Evolutionary conservation across 2,797 vertebrate species (phyloP).

Genomic region (Parambassis ranga): DNA sequence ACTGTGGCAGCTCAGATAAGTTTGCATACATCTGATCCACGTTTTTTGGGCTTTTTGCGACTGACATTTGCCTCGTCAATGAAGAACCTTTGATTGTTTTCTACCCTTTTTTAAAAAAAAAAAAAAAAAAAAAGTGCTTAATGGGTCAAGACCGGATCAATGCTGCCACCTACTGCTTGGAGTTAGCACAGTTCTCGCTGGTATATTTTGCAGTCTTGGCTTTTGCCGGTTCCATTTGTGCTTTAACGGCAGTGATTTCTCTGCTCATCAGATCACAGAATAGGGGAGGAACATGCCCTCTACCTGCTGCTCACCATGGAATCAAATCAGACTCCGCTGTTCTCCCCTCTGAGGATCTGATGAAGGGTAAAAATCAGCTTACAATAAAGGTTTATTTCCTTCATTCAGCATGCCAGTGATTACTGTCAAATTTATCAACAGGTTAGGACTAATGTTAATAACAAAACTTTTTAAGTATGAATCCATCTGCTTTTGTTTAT

Average conservation of each 20-base stretch:
- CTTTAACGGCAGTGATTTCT: not conserved
- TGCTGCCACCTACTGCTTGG: constrained; percentile 1
- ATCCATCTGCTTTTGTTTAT: too few relatives aligned
- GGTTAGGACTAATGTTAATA: too few relatives aligned
- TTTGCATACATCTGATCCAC: not conserved
- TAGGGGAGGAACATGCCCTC: not conserved
- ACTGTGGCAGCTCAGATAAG: not conserved
- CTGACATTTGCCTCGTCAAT: too few relatives aligned
- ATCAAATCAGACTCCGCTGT: too few relatives aligned
- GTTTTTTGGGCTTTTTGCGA: not conserved
- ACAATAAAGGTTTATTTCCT: too few relatives aligned
- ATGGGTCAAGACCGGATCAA: not conserved
- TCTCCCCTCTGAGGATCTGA: too few relatives aligned
- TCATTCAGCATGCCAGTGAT: too few relatives aligned
- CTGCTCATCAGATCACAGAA: not conserved
- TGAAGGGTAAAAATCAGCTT: too few relatives aligned
- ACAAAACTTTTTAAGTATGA: too few relatives aligned
- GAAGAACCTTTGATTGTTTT: not conserved
- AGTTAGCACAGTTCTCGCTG: not conserved
- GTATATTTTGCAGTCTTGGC: too few relatives aligned
- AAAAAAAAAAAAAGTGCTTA: not conserved
- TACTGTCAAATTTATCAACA: too few relatives aligned
- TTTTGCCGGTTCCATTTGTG: not conserved
- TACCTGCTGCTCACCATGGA: not conserved
- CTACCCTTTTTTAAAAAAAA: too few relatives aligned